A percentile compares a stretch with the other conserved stretches of the same genome.
Evolutionary conservation across 2,797 vertebrate genomes (phyloP).

Genomic region (Ceyx erithaca): DNA sequence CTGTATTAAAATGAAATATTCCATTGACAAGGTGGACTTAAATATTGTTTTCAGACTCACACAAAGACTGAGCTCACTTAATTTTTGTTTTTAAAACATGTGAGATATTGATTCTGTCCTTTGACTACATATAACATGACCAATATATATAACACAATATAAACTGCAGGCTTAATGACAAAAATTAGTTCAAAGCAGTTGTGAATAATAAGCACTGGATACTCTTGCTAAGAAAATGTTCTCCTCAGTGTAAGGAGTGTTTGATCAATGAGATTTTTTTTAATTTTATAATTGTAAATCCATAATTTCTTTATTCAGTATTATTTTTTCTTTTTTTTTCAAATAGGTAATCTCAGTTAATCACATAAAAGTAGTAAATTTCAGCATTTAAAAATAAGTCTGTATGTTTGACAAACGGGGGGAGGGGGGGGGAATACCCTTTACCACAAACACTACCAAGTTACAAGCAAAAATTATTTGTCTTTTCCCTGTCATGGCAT

Average conservation of each 20-base stretch:
- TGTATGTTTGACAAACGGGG: neutral
- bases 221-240: neutral
- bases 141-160: neutral
- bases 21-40: neutral
- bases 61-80: neutral
- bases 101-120: neutral
- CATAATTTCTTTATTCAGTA: neutral
- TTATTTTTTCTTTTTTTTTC: neutral
- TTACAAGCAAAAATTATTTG: neutral
- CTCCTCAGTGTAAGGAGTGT: neutral
- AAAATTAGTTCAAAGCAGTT: neutral
- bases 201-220: neutral
- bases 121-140: neutral
- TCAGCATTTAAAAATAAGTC: neutral
- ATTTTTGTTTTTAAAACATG: neutral
- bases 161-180: neutral
- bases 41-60: neutral
- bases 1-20: neutral
- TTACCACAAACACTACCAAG: neutral
- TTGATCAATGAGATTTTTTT: neutral
- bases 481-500: neutral
- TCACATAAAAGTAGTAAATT: neutral
- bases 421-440: fast-evolving
- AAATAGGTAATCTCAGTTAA: neutral
- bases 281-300: neutral